These are phyloP conservation scores for Microcebus tavaratra DNA, from an alignment of 2,113 vertebrate species.

Conservation along the genomic window DNA sequence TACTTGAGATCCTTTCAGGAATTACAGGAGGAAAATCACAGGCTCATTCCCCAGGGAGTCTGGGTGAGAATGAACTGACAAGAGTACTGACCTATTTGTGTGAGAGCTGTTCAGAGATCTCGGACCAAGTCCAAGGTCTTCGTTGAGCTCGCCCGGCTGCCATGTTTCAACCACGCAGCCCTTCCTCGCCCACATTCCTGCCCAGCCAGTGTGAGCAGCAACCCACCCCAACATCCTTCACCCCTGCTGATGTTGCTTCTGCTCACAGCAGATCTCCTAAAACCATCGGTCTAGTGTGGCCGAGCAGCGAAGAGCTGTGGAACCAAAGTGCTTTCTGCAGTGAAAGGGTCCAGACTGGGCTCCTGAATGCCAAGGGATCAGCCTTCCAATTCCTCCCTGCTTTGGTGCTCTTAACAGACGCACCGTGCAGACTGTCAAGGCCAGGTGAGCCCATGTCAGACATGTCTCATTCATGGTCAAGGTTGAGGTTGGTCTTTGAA, in stretches of 20 bases:
- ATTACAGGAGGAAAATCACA: not conserved
- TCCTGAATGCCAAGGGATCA: not conserved
- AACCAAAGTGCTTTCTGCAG: not conserved
- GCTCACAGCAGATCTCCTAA: not conserved
- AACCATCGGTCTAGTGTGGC: not conserved
- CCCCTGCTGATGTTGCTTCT: not conserved
- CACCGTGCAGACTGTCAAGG: fast-evolving
- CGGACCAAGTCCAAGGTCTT: not conserved
- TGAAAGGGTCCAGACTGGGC: not conserved
- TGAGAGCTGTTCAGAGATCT: not conserved
- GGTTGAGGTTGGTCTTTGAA: not conserved
- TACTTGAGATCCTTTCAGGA: not conserved
- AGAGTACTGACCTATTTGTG: not conserved
- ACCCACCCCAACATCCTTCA: not conserved
- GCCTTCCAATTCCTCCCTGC: too few species aligned
- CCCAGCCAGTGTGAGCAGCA: not conserved
- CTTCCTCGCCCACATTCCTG: too few species aligned
- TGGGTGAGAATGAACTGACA: not conserved
- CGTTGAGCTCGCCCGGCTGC: not conserved
- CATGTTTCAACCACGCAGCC: fast-evolving
- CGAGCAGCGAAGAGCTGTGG: not conserved
- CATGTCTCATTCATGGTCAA: not conserved
- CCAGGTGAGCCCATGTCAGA: not conserved
- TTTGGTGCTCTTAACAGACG: not conserved
- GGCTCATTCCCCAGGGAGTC: not conserved